phyloP scores from a whole-genome alignment of 2,797 vertebrate genomes.

The Pterois miles region DNA sequence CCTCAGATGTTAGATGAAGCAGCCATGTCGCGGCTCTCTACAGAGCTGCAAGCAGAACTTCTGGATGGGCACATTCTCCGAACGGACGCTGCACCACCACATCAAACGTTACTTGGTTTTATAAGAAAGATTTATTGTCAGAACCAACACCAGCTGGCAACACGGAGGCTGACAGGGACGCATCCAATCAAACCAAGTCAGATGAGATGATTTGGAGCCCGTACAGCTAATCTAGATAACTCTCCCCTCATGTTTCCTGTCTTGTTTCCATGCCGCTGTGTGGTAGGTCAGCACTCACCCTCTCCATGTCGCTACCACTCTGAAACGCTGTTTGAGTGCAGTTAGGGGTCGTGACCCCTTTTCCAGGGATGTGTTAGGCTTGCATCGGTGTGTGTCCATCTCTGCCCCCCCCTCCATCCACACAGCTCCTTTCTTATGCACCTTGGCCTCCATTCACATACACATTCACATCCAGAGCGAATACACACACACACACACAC shows the following conservation, averaged over 20 bases:
- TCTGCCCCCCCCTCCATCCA: conserved; percentile 45
- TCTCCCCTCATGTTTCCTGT: conserved; percentile 27
- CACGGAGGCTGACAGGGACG: conserved; percentile 5
- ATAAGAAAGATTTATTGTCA: conserved; percentile 8
- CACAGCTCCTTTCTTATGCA: conserved; percentile 67
- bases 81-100: background rate
- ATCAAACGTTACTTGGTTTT: background rate
- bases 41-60: too few species aligned
- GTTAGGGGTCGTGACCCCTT: conserved; percentile 74
- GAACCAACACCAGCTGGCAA: background rate
- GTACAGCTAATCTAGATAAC: conserved; percentile 44
- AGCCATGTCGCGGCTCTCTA: too few species aligned
- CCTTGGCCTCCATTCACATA: conserved; percentile 47
- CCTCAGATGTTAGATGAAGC: too few species aligned
- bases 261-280: conserved; percentile 36
- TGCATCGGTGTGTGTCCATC: conserved; percentile 59
- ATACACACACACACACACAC: conserved; percentile 25
- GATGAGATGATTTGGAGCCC: conserved; percentile 28
- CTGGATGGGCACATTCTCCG: too few species aligned
- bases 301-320: conserved; percentile 56
- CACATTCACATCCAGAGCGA: conserved; percentile 41
- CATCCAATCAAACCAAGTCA: conserved; percentile 30
- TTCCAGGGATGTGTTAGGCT: conserved; percentile 76
- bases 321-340: conserved; percentile 72
- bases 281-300: conserved; percentile 61